A percentile compares a stretch with the other conserved stretches of the same genome.
phyloP scores from a whole-genome alignment of 1,140 invertebrate genomes.

The Pantala flavescens region DNA sequence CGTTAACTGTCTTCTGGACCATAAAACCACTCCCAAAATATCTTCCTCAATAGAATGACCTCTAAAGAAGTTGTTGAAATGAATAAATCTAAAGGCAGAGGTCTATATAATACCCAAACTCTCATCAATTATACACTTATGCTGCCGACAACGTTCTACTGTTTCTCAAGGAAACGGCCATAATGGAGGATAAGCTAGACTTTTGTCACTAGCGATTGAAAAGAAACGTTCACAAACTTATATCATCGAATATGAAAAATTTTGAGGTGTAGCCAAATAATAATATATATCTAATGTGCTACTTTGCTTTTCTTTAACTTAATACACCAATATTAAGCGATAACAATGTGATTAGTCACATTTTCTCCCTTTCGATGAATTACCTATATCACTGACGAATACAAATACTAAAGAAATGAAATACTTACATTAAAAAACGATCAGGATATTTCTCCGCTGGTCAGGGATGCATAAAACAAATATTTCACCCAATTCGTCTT shows the following conservation, averaged over 20 bases:
- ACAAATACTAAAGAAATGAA: slow-evolving; percentile 8
- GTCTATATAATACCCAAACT: neutral
- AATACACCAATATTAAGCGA: neutral
- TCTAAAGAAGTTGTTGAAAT: too few species aligned
- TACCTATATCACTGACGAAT: too few species aligned
- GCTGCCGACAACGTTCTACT: slow-evolving; percentile 2
- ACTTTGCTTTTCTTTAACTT: too few species aligned
- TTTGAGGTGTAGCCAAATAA: too few species aligned
- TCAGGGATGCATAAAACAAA: slow-evolving; percentile 24
- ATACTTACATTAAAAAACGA: slow-evolving; percentile 25
- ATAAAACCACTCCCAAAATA: too few species aligned
- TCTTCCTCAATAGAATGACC: too few species aligned
- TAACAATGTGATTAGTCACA: neutral
- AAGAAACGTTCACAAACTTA: neutral
- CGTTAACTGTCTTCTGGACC: neutral
- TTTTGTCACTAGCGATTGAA: neutral
- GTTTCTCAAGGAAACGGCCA: slow-evolving; percentile 3
- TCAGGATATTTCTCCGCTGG: slow-evolving; percentile 17
- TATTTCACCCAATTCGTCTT: slow-evolving; percentile 18
- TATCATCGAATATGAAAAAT: neutral
- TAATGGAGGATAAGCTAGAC: neutral
- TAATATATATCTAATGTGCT: too few species aligned
- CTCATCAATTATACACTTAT: neutral
- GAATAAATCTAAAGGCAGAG: neutral
- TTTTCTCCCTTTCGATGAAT: neutral